A percentile compares a stretch with the other conserved stretches of the same genome.
Conservation (phyloP, 2,888 invertebrate species). For the Andrena dorsata region DNA sequence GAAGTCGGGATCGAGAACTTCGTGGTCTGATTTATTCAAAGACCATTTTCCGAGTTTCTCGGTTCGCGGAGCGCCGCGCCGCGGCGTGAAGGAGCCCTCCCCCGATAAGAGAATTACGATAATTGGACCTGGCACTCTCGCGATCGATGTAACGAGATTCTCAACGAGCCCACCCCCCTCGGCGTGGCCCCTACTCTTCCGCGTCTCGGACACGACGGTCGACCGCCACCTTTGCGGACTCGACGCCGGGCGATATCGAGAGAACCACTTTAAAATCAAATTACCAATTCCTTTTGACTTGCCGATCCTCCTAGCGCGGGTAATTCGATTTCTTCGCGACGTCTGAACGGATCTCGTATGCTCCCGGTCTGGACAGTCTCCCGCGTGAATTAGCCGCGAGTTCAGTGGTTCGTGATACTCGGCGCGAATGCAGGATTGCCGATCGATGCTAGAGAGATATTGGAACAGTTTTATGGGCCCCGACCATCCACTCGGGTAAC, state of each 20-base stretch:
- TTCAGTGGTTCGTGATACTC: not conserved
- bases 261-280: slow-evolving; percentile 43
- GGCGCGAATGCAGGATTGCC: not conserved
- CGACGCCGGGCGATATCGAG: slow-evolving; percentile 27
- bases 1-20: slow-evolving; percentile 62
- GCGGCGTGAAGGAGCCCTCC: slow-evolving; percentile 31
- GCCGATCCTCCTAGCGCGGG: slow-evolving; percentile 8
- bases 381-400: not conserved
- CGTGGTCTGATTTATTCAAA: slow-evolving; percentile 70
- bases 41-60: slow-evolving; percentile 70
- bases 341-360: slow-evolving; percentile 15
- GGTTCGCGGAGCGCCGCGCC: slow-evolving; percentile 48
- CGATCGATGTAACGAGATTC: slow-evolving; percentile 72
- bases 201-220: slow-evolving; percentile 46
- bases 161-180: slow-evolving; percentile 54
- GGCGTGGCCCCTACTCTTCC: not conserved
- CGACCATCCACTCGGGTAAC: not conserved
- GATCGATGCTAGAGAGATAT: too few relatives aligned
- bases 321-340: slow-evolving; percentile 39
- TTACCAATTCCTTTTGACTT: slow-evolving; percentile 54
- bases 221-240: slow-evolving; percentile 37
- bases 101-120: slow-evolving; percentile 74
- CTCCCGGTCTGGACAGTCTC: not conserved
- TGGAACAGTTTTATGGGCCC: too few relatives aligned
- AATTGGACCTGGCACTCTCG: slow-evolving; percentile 69